Evolutionary conservation across 1,140 invertebrate genomes (phyloP), one percentile per base, ranked within the genome.

Genomic region (Rhopalosiphum maidis): DNA sequence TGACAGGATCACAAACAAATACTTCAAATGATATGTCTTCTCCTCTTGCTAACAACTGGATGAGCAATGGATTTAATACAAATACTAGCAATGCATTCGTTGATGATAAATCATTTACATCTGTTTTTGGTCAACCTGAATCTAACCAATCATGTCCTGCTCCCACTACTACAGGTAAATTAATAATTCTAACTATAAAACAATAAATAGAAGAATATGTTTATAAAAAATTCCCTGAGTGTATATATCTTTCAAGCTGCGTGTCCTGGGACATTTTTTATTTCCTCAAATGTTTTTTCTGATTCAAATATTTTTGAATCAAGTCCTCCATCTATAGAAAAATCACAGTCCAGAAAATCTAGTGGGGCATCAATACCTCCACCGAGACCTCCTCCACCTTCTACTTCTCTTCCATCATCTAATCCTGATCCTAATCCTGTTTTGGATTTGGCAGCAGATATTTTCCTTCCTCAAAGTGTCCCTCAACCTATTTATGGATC

Each of bases 101-200:
- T 95, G 97, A 97, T 95, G 97, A 98, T 96, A 97, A 97, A 95
- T 97, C 96, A 96, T 98, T 98, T 96, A 96, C 97, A 94, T 97
- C 97, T 94, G 97, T 98, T 94, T 98, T 98, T 95, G 97, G 97
- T 95, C 97, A 96, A 95, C 95, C 96, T 95, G 94, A 94, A 82
- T 43, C 94, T 35, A 94, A 77, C 37, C 91, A 93, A 41, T 41
- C 68, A 41, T 85, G 86, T 54, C 51, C 92, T 23, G 68, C 82
- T 92, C 41, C 87, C n/a, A 93, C 85, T 46, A 30, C 77, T 89
- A 55, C 68, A 55, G 93, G 89, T 94, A 60, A 82, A 90, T 94
- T 3, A 89, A 89, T 89, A 51, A 30, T 37, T 93, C 18, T 43
- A 46, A 41, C 9, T 41, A 48, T 43, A 89, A 89, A 77, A n/a